Conservation (phyloP, 2,888 invertebrate species). For the Drosophila neotestacea region DNA sequence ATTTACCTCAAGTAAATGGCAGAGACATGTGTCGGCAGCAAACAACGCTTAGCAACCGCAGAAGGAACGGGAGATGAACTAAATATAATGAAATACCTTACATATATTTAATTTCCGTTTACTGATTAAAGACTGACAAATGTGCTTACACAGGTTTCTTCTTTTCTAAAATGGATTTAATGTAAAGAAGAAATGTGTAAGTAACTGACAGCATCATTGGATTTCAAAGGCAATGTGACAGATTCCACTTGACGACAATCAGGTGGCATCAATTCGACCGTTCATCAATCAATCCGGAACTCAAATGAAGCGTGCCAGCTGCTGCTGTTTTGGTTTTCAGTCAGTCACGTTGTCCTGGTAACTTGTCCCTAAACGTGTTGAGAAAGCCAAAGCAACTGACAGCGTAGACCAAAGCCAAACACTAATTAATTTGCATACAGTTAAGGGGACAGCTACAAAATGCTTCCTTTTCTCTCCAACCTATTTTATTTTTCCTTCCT, state of each 20-base stretch:
- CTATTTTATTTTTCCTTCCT: background rate
- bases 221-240: constrained; percentile 38
- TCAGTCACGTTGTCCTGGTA: constrained; percentile 41
- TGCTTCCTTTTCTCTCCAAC: background rate
- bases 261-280: constrained; percentile 39
- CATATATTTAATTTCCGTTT: constrained; percentile 73
- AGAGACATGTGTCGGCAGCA: constrained; percentile 47
- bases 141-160: constrained; percentile 8
- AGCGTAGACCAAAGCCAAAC: constrained; percentile 31
- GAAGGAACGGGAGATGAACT: background rate
- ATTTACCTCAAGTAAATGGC: constrained; percentile 50
- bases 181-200: constrained; percentile 21
- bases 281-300: constrained; percentile 51
- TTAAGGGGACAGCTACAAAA: background rate
- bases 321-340: constrained; percentile 6
- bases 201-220: constrained; percentile 39
- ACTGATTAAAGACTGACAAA: constrained; percentile 34
- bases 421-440: constrained; percentile 62
- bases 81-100: constrained; percentile 45
- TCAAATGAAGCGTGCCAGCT: constrained; percentile 26
- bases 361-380: constrained; percentile 31
- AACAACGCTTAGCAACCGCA: background rate
- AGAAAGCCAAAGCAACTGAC: constrained; percentile 3
- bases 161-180: constrained; percentile 18
- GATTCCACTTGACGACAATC: constrained; percentile 41